A percentile compares a stretch with the other conserved stretches of the same genome.
phyloP scores from a whole-genome alignment of 2,113 vertebrate genomes.

The Datnioides undecimradiatus region DNA sequence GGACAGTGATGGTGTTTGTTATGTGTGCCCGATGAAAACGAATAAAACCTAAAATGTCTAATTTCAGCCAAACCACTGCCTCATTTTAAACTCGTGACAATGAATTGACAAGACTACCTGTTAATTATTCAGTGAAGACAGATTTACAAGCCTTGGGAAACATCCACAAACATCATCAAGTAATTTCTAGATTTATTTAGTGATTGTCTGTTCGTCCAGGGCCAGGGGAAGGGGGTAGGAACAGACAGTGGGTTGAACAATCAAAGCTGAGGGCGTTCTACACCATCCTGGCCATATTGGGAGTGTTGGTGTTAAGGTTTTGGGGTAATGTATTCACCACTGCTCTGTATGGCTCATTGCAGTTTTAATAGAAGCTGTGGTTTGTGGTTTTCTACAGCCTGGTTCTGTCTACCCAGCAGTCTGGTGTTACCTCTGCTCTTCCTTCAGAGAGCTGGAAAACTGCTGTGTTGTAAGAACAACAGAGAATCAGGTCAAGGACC shows the following conservation, averaged over 20 bases:
- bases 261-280: constrained; percentile 45
- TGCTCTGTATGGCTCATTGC: fast-evolving
- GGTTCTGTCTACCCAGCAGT: not conserved
- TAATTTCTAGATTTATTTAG: too few relatives aligned
- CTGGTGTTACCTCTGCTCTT: constrained; percentile 34
- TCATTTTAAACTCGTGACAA: too few relatives aligned
- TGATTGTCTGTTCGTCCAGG: too few relatives aligned
- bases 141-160: too few relatives aligned
- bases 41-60: too few relatives aligned
- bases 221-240: not conserved
- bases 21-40: too few relatives aligned
- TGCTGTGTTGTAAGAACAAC: not conserved
- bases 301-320: not conserved
- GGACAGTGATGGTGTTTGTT: too few relatives aligned
- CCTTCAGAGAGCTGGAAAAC: constrained; percentile 26
- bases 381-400: fast-evolving
- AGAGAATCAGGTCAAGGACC: not conserved
- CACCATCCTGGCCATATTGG: constrained; percentile 27
- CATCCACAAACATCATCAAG: too few relatives aligned
- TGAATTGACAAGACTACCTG: too few relatives aligned
- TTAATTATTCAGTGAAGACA: too few relatives aligned
- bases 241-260: not conserved
- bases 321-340: fast-evolving
- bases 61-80: too few relatives aligned
- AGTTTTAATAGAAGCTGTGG: fast-evolving